A percentile compares a stretch with the other conserved stretches of the same genome.
Evolutionary conservation across 2,888 invertebrate genomes (phyloP).

Genomic region (Sarcophaga variegata): DNA sequence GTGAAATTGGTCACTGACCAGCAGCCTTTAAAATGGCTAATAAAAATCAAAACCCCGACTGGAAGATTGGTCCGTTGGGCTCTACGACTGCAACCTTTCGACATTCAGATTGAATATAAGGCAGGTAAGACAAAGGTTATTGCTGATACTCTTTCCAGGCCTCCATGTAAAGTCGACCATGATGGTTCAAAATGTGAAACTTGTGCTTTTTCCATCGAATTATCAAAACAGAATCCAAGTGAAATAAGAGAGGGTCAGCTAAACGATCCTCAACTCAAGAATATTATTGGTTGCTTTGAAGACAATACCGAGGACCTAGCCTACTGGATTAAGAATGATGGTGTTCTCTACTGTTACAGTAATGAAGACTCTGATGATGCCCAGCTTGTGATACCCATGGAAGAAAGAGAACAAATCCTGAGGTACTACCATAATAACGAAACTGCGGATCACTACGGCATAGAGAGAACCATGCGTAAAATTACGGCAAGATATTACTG

Average conservation of each 20-base stretch:
- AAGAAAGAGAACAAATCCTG: too few relatives aligned
- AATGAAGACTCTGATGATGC: too few relatives aligned
- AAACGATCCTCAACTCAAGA: slow-evolving; percentile 24
- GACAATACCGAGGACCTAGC: slow-evolving; percentile 27
- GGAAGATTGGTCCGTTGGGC: slow-evolving; percentile 82
- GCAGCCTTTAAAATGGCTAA: slow-evolving; percentile 77
- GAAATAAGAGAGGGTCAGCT: slow-evolving; percentile 34
- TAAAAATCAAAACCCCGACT: slow-evolving; percentile 78
- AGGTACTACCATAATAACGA: slow-evolving; percentile 58
- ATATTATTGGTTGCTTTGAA: slow-evolving; percentile 35
- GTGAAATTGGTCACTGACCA: slow-evolving; percentile 79
- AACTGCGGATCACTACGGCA: slow-evolving; percentile 16
- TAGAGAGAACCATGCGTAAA: slow-evolving; percentile 1
- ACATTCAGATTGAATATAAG: slow-evolving; percentile 78
- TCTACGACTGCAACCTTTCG: slow-evolving; percentile 78
- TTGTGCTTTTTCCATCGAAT: slow-evolving; percentile 31
- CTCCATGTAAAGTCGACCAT: not conserved
- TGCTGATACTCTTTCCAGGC: not conserved
- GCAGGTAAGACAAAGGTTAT: slow-evolving; percentile 45
- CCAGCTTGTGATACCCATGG: slow-evolving; percentile 41
- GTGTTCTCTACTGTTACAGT: too few relatives aligned
- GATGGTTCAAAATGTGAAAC: slow-evolving; percentile 11
- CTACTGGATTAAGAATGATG: slow-evolving; percentile 32
- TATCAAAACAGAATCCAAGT: slow-evolving; percentile 20
- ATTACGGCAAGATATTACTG: slow-evolving; percentile 49